Evolutionary conservation across 2,113 vertebrate species (phyloP).

Genomic region (Pollimyrus isidori): DNA sequence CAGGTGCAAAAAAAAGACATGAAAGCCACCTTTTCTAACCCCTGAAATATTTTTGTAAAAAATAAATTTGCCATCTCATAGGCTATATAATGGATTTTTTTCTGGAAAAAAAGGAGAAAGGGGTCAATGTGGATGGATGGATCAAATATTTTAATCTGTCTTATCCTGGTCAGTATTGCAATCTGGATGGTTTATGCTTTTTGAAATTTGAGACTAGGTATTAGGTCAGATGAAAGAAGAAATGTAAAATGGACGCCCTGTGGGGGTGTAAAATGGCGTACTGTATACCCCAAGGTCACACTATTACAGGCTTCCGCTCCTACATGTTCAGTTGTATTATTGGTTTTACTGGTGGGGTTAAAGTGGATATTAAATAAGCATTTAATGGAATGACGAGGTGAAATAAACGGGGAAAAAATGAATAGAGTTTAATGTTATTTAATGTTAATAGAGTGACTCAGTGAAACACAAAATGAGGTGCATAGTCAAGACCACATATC

Average conservation of each 20-base stretch:
- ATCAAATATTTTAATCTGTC: not conserved
- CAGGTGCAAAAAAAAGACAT: slow-evolving; percentile 38
- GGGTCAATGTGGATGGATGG: not conserved
- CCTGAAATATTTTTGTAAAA: slow-evolving; percentile 71
- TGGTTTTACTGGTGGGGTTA: not conserved
- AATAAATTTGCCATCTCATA: slow-evolving; percentile 32
- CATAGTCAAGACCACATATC: not conserved
- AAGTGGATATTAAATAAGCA: not conserved
- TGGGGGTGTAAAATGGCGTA: not conserved
- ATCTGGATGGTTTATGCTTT: not conserved
- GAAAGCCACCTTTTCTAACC: slow-evolving; percentile 61
- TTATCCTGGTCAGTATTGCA: not conserved
- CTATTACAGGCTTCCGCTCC: not conserved
- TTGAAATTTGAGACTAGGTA: not conserved
- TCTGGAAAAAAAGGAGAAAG: not conserved
- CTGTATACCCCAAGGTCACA: not conserved
- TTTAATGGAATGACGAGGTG: not conserved
- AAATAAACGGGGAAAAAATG: not conserved
- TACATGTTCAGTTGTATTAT: not conserved
- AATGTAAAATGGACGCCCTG: not conserved
- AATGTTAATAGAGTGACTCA: not conserved
- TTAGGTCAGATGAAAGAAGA: not conserved
- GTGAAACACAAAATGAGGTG: not conserved
- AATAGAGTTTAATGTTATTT: no score
- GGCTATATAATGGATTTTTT: not conserved